Evolutionary conservation across 2,888 invertebrate species (phyloP).

Genomic region (Synanthedon myopaeformis): DNA sequence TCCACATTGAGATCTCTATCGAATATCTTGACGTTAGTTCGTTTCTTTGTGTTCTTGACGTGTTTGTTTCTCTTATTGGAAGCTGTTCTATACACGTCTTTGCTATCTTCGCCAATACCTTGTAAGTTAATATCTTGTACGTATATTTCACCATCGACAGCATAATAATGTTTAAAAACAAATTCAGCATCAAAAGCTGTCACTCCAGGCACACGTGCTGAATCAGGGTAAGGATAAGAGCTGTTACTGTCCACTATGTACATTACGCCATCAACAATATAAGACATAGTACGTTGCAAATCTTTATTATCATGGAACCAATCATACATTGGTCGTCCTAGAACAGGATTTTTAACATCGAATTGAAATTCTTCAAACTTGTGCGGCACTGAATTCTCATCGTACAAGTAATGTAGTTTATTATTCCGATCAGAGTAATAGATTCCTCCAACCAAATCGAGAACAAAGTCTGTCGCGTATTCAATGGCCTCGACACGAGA

Average conservation of each 20-base stretch:
- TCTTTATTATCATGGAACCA: not conserved
- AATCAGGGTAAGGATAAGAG: not conserved
- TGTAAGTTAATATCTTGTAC: not conserved
- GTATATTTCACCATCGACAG: not conserved
- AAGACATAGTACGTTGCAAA: not conserved
- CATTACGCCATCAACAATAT: constrained; percentile 1
- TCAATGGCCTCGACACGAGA: not conserved
- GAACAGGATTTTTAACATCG: not conserved
- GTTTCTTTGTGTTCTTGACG: not conserved
- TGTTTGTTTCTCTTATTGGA: not conserved
- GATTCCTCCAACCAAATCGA: not conserved
- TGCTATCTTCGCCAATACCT: no score
- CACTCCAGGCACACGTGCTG: not conserved
- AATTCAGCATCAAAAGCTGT: constrained; percentile 1
- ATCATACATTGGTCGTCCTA: not conserved
- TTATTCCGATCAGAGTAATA: constrained; percentile 1
- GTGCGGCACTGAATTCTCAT: not conserved
- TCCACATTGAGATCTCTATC: not conserved
- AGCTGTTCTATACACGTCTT: not conserved
- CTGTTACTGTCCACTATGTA: not conserved
- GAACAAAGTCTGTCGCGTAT: constrained; percentile 1
- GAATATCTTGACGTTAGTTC: not conserved
- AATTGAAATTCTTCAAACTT: constrained; percentile 1
- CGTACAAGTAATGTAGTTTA: not conserved
- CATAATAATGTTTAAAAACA: constrained; percentile 1